Percentiles rank a stretch among this genome's conserved stretches.
Evolutionary conservation across 2,113 vertebrate species (phyloP).

Genomic region (Orthonyx spaldingii): DNA sequence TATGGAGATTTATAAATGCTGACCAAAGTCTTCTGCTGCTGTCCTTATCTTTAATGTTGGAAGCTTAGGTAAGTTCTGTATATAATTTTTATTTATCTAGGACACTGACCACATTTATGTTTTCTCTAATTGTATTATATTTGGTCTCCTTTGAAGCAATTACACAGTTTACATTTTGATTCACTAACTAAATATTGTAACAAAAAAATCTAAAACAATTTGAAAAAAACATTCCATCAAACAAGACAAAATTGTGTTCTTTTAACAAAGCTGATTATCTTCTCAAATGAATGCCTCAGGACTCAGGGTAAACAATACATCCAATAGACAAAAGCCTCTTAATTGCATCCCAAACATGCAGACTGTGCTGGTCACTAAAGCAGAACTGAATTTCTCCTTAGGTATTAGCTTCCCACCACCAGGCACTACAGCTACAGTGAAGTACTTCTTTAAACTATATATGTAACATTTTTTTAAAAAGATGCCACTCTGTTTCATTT

Average conservation of each 20-base stretch:
- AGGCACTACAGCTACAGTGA: background rate
- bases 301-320: background rate
- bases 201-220: background rate
- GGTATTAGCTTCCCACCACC: background rate
- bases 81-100: slow-evolving; percentile 18
- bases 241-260: background rate
- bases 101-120: background rate
- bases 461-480: background rate
- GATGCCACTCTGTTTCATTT: background rate
- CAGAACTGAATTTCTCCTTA: background rate
- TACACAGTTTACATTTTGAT: slow-evolving; percentile 23
- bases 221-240: background rate
- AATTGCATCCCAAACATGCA: background rate
- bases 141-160: background rate
- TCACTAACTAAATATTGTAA: background rate
- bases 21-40: background rate
- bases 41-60: background rate
- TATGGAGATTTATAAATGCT: background rate
- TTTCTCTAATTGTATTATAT: slow-evolving; percentile 2
- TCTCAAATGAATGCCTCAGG: background rate
- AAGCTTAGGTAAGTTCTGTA: background rate
- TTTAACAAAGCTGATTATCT: background rate
- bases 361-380: background rate
- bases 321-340: background rate
- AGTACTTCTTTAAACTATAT: background rate